Percentiles rank a stretch among this genome's conserved stretches.
Evolutionary conservation across 2,888 invertebrate species (phyloP).

Genomic region (Lordiphosa fenestrarum): DNA sequence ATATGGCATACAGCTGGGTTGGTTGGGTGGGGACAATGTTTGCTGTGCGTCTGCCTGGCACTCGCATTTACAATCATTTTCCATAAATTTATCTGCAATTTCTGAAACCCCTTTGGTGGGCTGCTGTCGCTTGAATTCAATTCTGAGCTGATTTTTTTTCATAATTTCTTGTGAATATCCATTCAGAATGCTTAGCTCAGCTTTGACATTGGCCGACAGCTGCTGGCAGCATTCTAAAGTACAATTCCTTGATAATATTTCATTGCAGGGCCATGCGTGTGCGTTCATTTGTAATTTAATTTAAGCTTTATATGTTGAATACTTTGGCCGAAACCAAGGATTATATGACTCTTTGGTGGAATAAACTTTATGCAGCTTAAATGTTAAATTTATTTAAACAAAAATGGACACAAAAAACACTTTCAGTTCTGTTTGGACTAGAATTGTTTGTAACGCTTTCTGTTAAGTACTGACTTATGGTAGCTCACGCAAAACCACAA

Average conservation of each 20-base stretch:
- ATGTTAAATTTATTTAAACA: too few relatives aligned
- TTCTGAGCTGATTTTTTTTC: constrained; percentile 30
- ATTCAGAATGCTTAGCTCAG: constrained; percentile 22
- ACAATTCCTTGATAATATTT: constrained; percentile 13
- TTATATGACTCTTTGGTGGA: too few relatives aligned
- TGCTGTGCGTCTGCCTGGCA: constrained; percentile 20
- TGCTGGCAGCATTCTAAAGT: constrained; percentile 17
- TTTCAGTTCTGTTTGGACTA: too few relatives aligned
- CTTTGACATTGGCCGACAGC: constrained; percentile 21
- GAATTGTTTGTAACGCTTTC: too few relatives aligned
- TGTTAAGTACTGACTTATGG: too few relatives aligned
- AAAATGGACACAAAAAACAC: too few relatives aligned
- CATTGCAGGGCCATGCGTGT: constrained; percentile 6
- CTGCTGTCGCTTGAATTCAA: constrained; percentile 41
- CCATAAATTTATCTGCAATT: constrained; percentile 71
- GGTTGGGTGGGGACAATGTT: constrained; percentile 13
- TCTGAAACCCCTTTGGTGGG: constrained; percentile 15
- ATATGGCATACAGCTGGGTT: background rate
- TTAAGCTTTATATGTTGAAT: constrained; percentile 51
- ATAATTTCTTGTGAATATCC: constrained; percentile 11
- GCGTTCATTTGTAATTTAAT: constrained; percentile 44
- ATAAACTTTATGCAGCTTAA: too few relatives aligned
- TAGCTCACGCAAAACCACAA: too few relatives aligned
- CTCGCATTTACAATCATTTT: constrained; percentile 59
- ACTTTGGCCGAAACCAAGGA: too few relatives aligned